These are phyloP conservation scores for Leucophora obtusa DNA, from an alignment of 2,888 invertebrate genomes.

Conservation along the genomic window DNA sequence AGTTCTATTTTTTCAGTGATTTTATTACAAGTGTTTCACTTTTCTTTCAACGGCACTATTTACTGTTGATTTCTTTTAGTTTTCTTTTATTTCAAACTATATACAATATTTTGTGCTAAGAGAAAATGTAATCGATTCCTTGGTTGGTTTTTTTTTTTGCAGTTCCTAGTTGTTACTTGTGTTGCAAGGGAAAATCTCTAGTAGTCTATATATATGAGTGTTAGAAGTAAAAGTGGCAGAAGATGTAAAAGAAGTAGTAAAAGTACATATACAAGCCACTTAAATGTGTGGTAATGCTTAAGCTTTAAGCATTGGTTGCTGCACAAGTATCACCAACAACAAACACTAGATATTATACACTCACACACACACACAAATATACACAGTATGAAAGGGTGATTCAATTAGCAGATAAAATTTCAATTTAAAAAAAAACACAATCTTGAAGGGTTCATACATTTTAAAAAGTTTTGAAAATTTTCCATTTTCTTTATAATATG, in stretches of 20 bases:
- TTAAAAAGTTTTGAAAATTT: too few species aligned
- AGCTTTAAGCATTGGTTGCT: conserved; percentile 63
- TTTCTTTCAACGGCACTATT: conserved; percentile 35
- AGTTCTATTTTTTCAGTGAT: conserved; percentile 53
- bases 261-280: conserved; percentile 50
- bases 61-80: conserved; percentile 11
- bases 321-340: conserved; percentile 50
- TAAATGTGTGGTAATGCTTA: conserved; percentile 63
- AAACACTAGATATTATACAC: conserved; percentile 4
- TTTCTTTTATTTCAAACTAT: neutral
- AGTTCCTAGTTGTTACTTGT: conserved; percentile 26
- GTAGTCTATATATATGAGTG: conserved; percentile 11
- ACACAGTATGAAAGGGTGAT: too few species aligned
- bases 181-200: conserved; percentile 27
- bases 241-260: conserved; percentile 7
- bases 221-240: neutral
- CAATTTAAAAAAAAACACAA: too few species aligned
- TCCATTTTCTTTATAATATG: too few species aligned
- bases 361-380: neutral
- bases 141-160: conserved; percentile 21
- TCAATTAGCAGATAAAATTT: too few species aligned
- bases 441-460: too few species aligned
- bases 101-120: neutral
- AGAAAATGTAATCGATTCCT: conserved; percentile 61
- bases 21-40: conserved; percentile 55